phyloP scores from a whole-genome alignment of 1,140 invertebrate species.

The Pinna nobilis region DNA sequence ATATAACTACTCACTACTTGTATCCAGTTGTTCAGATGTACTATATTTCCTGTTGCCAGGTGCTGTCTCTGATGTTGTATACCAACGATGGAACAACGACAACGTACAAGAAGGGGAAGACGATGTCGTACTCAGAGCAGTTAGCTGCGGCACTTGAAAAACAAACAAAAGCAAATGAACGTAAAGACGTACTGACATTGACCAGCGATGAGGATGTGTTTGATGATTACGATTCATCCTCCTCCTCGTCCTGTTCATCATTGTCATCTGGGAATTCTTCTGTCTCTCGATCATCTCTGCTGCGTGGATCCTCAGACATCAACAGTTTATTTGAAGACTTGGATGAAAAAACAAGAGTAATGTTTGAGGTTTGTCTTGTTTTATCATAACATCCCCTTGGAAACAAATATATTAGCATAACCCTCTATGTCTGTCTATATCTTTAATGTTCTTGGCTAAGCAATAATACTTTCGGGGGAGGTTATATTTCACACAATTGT shows the following conservation, averaged over 20 bases:
- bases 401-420: not conserved
- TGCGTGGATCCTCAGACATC: conserved; percentile 28
- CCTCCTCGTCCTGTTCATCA: conserved; percentile 36
- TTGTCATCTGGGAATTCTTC: conserved; percentile 35
- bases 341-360: conserved; percentile 61
- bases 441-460: not conserved
- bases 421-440: not conserved
- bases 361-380: conserved; percentile 58
- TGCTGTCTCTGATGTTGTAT: conserved; percentile 71
- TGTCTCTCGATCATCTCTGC: conserved; percentile 16
- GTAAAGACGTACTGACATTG: conserved; percentile 7
- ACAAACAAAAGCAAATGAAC: conserved; percentile 47
- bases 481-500: too few species aligned
- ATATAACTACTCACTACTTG: not conserved
- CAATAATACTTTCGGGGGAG: too few species aligned
- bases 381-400: not conserved
- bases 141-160: conserved; percentile 29
- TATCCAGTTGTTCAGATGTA: not conserved
- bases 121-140: conserved; percentile 32
- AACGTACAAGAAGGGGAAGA: conserved; percentile 29
- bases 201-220: conserved; percentile 45
- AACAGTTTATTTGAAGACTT: conserved; percentile 54
- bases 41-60: conserved; percentile 44
- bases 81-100: conserved; percentile 58
- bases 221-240: conserved; percentile 30